Percentiles rank a stretch among this genome's conserved stretches.
Conservation (phyloP, 2,797 vertebrate genomes). For the Chaetodon trifasciatus region DNA sequence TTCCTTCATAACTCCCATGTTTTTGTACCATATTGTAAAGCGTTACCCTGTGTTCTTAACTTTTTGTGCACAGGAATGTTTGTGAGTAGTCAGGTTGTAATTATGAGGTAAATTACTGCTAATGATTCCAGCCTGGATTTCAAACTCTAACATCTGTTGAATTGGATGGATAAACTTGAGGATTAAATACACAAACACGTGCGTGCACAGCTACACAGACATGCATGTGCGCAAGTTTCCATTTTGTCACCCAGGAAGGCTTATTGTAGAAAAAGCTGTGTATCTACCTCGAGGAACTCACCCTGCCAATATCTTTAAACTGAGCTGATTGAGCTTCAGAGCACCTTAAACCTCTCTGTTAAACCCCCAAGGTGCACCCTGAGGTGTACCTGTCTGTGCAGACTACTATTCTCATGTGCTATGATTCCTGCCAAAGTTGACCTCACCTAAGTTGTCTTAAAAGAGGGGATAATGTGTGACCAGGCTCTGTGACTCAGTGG, state of each 20-base stretch:
- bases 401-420: conserved; percentile 23
- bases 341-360: conserved; percentile 46
- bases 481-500: conserved; percentile 18
- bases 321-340: conserved; percentile 45
- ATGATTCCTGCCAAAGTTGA: conserved; percentile 31
- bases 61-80: conserved; percentile 30
- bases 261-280: conserved; percentile 5
- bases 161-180: conserved; percentile 47
- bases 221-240: conserved; percentile 4
- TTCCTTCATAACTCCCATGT: background rate
- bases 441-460: conserved; percentile 38
- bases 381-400: conserved; percentile 53
- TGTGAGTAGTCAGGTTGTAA: conserved; percentile 44
- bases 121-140: conserved; percentile 61
- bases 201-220: background rate
- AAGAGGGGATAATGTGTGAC: conserved; percentile 32
- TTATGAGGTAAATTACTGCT: conserved; percentile 53
- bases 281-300: conserved; percentile 25
- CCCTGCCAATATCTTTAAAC: conserved; percentile 27
- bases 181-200: conserved; percentile 44
- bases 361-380: conserved; percentile 53
- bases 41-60: background rate
- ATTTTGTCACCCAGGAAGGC: conserved; percentile 24
- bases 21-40: background rate
- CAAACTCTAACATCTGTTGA: conserved; percentile 63